phyloP scores from a whole-genome alignment of 2,797 vertebrate species.

The Liasis olivaceus region DNA sequence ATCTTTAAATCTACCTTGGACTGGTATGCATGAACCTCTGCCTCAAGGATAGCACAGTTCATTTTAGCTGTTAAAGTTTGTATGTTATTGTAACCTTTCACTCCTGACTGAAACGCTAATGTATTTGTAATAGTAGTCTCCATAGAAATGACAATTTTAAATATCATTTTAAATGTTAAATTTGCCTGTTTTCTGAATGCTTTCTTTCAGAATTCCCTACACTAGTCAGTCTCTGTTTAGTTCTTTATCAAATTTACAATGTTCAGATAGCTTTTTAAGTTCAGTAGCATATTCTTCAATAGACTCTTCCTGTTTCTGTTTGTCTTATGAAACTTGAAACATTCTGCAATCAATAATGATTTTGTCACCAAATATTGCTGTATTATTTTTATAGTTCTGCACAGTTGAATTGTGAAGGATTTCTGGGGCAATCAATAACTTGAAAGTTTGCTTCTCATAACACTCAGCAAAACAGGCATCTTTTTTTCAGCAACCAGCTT shows the following conservation, averaged over 20 bases:
- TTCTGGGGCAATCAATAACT: neutral
- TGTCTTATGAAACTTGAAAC: neutral
- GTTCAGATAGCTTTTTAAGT: neutral
- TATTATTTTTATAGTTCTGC: neutral
- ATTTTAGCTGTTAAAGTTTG: neutral
- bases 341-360: neutral
- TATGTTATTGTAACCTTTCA: neutral
- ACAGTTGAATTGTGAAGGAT: neutral
- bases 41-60: neutral
- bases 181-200: neutral
- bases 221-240: neutral
- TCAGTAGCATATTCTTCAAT: neutral
- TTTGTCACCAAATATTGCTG: neutral
- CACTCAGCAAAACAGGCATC: neutral
- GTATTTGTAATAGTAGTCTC: neutral
- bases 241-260: neutral
- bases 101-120: neutral
- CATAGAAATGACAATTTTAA: neutral
- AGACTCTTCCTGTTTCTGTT: neutral
- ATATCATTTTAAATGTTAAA: neutral
- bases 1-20: too few species aligned
- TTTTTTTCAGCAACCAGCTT: neutral
- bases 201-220: neutral
- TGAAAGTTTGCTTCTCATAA: neutral
- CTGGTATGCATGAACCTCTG: too few species aligned